A percentile compares a stretch with the other conserved stretches of the same genome.
Conservation (phyloP, 2,888 invertebrate genomes). For the Tenthredo livida region DNA sequence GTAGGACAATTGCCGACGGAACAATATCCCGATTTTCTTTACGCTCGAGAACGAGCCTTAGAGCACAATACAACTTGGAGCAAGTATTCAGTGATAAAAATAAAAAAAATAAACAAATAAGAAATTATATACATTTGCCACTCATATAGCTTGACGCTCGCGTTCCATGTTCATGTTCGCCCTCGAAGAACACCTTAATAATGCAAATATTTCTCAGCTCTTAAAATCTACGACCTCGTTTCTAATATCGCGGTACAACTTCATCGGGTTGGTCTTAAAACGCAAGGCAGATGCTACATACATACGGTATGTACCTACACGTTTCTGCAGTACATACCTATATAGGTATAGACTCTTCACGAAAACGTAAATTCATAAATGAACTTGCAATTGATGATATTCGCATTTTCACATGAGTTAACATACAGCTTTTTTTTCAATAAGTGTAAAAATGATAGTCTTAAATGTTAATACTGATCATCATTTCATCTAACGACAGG, state of each 20-base stretch:
- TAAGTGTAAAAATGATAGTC: neutral
- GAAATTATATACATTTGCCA: slow-evolving; percentile 2
- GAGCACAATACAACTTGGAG: neutral
- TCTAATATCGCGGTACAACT: neutral
- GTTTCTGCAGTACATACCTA: neutral
- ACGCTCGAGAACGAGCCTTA: neutral
- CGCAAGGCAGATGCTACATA: neutral
- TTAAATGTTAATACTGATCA: neutral
- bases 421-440: neutral
- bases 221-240: slow-evolving; percentile 18
- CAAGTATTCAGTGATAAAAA: slow-evolving; percentile 6
- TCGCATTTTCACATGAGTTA: neutral
- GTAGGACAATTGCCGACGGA: slow-evolving; percentile 22
- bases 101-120: neutral
- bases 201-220: neutral
- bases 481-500: neutral
- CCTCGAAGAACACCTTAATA: slow-evolving; percentile 3
- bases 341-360: neutral
- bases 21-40: slow-evolving; percentile 10
- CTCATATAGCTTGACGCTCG: neutral
- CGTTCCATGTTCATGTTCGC: neutral
- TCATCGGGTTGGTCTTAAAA: neutral
- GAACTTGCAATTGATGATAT: neutral
- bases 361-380: neutral
- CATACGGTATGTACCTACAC: neutral